These are phyloP conservation scores for Mallotus villosus DNA, from an alignment of 2,797 vertebrate genomes.

Conservation along the genomic window DNA sequence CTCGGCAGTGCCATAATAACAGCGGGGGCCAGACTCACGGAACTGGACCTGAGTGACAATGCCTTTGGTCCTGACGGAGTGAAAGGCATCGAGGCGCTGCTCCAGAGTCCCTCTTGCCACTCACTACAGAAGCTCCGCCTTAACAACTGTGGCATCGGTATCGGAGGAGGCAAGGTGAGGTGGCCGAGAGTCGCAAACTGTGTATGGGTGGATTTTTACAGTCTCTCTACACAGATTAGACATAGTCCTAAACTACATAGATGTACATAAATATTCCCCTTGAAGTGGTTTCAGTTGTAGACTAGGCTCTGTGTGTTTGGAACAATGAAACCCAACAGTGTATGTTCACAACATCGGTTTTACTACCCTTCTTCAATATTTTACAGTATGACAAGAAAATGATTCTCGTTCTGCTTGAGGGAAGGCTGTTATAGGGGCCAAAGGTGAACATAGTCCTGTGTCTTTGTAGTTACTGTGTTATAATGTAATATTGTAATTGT, in stretches of 20 bases:
- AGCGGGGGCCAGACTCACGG: conserved; percentile 87
- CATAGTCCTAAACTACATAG: not conserved
- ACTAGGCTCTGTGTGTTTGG: no score
- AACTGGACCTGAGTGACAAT: conserved; percentile 95
- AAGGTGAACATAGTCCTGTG: not conserved
- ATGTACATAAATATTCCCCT: not conserved
- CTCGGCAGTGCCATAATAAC: conserved; percentile 85
- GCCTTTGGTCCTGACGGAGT: conserved; percentile 96
- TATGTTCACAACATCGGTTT: not conserved
- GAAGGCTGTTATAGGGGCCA: not conserved
- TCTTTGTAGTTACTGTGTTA: no score
- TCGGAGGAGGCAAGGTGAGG: conserved; percentile 90
- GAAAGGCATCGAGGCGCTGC: conserved; percentile 86
- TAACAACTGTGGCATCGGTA: conserved; percentile 97
- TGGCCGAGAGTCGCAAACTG: not conserved
- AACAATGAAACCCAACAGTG: no score
- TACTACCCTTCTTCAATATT: not conserved
- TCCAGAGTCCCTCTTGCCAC: conserved; percentile 88
- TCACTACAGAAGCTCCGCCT: conserved; percentile 86
- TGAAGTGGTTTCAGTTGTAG: not conserved
- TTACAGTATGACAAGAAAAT: not conserved
- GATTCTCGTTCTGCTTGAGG: not conserved
- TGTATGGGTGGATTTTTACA: not conserved
- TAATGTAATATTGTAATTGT: not conserved
- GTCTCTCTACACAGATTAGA: not conserved